These are phyloP conservation scores for Microplitis demolitor DNA, from an alignment of 1,140 invertebrate genomes.

Conservation along the genomic window DNA sequence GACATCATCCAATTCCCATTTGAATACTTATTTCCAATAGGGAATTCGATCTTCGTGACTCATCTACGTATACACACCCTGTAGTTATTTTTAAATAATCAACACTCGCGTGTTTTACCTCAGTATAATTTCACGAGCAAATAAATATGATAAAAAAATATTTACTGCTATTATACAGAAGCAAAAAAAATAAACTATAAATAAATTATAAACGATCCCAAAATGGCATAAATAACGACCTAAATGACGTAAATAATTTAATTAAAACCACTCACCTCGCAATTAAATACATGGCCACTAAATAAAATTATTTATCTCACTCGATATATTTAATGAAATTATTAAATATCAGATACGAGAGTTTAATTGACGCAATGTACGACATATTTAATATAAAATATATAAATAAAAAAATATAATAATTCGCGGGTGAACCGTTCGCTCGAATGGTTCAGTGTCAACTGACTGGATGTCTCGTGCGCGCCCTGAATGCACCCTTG, in stretches of 20 bases:
- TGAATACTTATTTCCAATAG: slow-evolving; percentile 4
- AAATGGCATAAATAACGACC: no score
- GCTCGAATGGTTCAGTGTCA: slow-evolving; percentile 33
- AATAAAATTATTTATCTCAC: no score
- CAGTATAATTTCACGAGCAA: not conserved
- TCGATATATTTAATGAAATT: no score
- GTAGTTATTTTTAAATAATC: not conserved
- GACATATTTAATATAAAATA: not conserved
- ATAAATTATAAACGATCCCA: not conserved
- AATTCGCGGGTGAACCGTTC: slow-evolving; percentile 27
- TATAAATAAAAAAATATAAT: not conserved
- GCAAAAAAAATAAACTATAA: not conserved
- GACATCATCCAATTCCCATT: slow-evolving; percentile 7
- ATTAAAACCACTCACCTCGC: no score
- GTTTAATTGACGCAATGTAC: no score
- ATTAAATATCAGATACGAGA: no score
- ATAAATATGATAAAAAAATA: not conserved
- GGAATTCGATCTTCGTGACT: not conserved
- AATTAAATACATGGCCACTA: no score
- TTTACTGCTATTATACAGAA: not conserved
- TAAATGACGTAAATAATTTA: no score
- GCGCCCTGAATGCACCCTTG: not conserved
- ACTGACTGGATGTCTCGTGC: slow-evolving; percentile 34
- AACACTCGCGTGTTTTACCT: not conserved
- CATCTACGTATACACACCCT: no score